Evolutionary conservation across 2,888 invertebrate genomes (phyloP).

Genomic region (Cryptops parisi): DNA sequence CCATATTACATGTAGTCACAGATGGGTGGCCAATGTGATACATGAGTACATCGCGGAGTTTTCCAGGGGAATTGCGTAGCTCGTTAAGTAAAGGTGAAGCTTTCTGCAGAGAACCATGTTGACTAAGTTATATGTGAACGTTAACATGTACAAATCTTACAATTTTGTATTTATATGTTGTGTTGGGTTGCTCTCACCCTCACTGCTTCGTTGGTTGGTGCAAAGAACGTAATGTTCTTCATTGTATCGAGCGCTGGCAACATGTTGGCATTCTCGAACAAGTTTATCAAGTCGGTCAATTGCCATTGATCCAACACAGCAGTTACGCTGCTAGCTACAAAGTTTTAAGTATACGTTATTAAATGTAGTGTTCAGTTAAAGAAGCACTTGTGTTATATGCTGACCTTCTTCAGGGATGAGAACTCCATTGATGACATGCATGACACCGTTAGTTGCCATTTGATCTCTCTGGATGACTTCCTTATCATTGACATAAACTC

Average conservation of each 20-base stretch:
- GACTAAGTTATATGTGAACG: neutral
- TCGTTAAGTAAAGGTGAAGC: slow-evolving; percentile 25
- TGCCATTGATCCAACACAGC: slow-evolving; percentile 44
- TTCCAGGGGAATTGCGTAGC: slow-evolving; percentile 33
- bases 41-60: slow-evolving; percentile 43
- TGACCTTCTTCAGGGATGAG: slow-evolving; percentile 46
- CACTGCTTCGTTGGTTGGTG: slow-evolving; percentile 37
- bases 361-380: neutral
- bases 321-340: slow-evolving; percentile 32
- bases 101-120: neutral
- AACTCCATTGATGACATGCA: slow-evolving; percentile 51
- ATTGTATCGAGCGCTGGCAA: slow-evolving; percentile 29
- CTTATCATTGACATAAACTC: slow-evolving; percentile 41
- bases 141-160: neutral
- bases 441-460: slow-evolving; percentile 55
- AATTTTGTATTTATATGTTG: neutral
- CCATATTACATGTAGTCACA: slow-evolving; percentile 41
- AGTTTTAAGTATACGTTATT: slow-evolving; percentile 4
- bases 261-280: slow-evolving; percentile 33
- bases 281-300: slow-evolving; percentile 43
- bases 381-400: slow-evolving; percentile 5
- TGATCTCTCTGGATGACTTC: slow-evolving; percentile 43
- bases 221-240: slow-evolving; percentile 37
- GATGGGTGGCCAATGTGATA: slow-evolving; percentile 47
- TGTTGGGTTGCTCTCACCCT: slow-evolving; percentile 20